Conservation (phyloP, 2,888 invertebrate genomes). For the Carabus problematicus region DNA sequence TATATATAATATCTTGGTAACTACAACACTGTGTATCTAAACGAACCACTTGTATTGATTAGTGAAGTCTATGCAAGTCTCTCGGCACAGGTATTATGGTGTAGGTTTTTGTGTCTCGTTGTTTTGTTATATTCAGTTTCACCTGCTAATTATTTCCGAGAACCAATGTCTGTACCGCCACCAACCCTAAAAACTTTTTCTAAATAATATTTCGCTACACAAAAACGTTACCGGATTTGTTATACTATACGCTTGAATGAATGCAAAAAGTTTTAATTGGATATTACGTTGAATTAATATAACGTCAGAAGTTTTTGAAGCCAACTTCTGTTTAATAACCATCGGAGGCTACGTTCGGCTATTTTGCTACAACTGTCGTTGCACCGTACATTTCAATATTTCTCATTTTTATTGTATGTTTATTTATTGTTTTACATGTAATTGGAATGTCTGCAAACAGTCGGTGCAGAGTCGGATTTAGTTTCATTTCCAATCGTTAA, state of each 20-base stretch:
- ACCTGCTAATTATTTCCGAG: constrained; percentile 30
- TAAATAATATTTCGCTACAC: constrained; percentile 29
- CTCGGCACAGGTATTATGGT: not conserved
- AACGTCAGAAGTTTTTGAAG: constrained; percentile 36
- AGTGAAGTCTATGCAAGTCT: not conserved
- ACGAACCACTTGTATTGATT: constrained; percentile 8
- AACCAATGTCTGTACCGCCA: constrained; percentile 1
- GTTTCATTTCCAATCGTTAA: no score
- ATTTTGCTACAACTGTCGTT: no score
- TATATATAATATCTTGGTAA: no score
- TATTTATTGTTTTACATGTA: no score
- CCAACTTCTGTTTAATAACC: not conserved
- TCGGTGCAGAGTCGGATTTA: no score
- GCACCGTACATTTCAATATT: no score
- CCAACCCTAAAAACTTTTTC: constrained; percentile 22
- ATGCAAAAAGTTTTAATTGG: constrained; percentile 41
- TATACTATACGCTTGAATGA: constrained; percentile 21
- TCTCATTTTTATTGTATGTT: no score
- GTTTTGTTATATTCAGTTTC: constrained; percentile 28
- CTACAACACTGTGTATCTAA: not conserved
- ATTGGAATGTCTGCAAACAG: no score
- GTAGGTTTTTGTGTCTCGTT: not conserved
- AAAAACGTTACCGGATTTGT: constrained; percentile 31
- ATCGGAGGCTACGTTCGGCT: not conserved
- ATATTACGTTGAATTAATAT: constrained; percentile 35